These are phyloP conservation scores for Sinocyclocheilus maitianheensis DNA, from an alignment of 2,113 vertebrate species.

Conservation along the genomic window DNA sequence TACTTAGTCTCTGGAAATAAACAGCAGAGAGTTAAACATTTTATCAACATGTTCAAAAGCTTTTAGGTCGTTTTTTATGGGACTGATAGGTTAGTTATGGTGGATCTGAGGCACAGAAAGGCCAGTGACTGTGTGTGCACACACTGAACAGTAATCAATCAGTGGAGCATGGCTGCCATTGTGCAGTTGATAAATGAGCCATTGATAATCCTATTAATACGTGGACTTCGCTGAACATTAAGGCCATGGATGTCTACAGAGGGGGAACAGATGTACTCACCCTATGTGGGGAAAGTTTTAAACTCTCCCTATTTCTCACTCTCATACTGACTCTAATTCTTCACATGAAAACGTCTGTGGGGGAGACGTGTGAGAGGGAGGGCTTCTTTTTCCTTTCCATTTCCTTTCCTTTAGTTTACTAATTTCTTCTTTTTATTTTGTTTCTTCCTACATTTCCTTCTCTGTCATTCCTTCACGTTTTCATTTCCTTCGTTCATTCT, in stretches of 20 bases:
- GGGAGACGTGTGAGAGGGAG: not conserved
- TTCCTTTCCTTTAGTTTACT: not conserved
- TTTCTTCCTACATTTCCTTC: not conserved
- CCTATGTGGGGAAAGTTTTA: constrained; percentile 58
- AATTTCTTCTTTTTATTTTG: not conserved
- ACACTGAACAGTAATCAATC: constrained; percentile 68
- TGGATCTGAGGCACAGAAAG: constrained; percentile 15
- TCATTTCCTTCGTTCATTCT: not conserved
- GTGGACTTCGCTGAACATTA: constrained; percentile 74
- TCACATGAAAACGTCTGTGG: constrained; percentile 13
- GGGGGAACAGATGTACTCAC: constrained; percentile 64
- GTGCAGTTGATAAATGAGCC: constrained; percentile 76
- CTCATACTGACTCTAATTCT: not conserved
- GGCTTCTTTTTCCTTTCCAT: not conserved
- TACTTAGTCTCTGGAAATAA: not conserved
- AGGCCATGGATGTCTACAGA: constrained; percentile 59
- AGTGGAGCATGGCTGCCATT: constrained; percentile 67
- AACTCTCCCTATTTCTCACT: constrained; percentile 45
- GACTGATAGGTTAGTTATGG: not conserved
- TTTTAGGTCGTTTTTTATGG: not conserved
- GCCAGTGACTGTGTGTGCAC: constrained; percentile 25
- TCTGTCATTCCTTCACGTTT: not conserved
- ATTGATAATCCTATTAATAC: constrained; percentile 77
- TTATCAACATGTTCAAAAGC: not conserved
- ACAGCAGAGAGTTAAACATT: not conserved